Percentiles rank a stretch among this genome's conserved stretches.
These are phyloP conservation scores for Terebella lapidaria DNA, from an alignment of 2,888 invertebrate genomes.

Conservation along the genomic window DNA sequence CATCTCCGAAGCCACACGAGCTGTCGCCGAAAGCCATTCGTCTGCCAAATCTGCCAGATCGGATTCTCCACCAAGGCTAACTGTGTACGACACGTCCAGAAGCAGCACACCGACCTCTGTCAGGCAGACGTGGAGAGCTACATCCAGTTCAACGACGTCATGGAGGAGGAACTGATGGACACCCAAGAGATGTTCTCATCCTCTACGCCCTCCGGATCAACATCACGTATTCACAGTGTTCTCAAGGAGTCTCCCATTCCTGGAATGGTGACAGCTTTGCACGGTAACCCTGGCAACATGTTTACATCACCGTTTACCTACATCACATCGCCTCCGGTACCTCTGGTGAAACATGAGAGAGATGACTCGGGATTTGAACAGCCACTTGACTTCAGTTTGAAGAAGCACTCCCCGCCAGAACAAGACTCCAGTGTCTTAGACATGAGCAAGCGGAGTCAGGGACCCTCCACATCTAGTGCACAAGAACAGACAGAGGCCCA, in stretches of 20 bases:
- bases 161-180: slow-evolving; percentile 6
- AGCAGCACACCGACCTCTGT: slow-evolving; percentile 41
- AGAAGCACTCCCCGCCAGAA: slow-evolving; percentile 18
- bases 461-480: no score
- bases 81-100: slow-evolving; percentile 51
- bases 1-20: slow-evolving; percentile 51
- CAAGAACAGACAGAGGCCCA: no score
- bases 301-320: not conserved
- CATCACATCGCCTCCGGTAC: slow-evolving; percentile 5
- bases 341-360: slow-evolving; percentile 2
- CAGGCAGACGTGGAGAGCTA: slow-evolving; percentile 30
- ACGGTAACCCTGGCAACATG: no score
- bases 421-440: no score
- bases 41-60: slow-evolving; percentile 46
- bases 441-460: no score
- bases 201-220: not conserved
- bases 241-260: not conserved
- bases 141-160: slow-evolving; percentile 35
- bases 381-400: slow-evolving; percentile 44
- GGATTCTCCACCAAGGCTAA: slow-evolving; percentile 53
- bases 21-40: slow-evolving; percentile 50
- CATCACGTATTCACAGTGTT: not conserved
- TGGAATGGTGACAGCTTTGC: no score
- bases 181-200: not conserved
- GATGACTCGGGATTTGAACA: slow-evolving; percentile 18